Evolutionary conservation across 1,140 invertebrate genomes (phyloP).

Genomic region (Neodiprion fabricii): DNA sequence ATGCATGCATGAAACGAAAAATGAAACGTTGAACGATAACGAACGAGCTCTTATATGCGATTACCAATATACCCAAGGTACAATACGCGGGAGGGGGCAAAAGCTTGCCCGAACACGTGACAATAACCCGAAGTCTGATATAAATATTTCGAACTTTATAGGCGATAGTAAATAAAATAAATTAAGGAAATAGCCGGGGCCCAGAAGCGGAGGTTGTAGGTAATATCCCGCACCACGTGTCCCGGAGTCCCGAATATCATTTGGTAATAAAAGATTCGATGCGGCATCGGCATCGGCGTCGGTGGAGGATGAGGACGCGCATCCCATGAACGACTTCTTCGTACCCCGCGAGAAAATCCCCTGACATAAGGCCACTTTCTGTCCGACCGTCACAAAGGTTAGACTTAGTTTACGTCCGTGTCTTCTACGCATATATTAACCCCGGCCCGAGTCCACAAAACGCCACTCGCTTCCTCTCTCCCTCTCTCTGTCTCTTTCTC

Average conservation of each 20-base stretch:
- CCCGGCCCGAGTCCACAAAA: background rate
- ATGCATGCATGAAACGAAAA: too few relatives aligned
- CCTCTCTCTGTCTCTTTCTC: too few relatives aligned
- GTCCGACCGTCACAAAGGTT: background rate
- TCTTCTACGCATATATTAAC: slow-evolving; percentile 10
- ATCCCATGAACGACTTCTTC: background rate
- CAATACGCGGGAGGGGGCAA: too few relatives aligned
- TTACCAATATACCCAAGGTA: too few relatives aligned
- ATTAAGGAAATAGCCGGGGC: background rate
- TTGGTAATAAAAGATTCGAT: slow-evolving; percentile 8
- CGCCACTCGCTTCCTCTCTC: slow-evolving; percentile 12
- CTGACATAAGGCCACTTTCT: slow-evolving; percentile 15
- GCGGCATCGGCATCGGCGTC: background rate
- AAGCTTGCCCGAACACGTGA: too few relatives aligned
- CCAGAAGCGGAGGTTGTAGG: too few relatives aligned
- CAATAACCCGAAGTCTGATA: background rate
- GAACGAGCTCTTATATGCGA: too few relatives aligned
- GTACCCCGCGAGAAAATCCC: slow-evolving; percentile 3
- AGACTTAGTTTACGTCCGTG: slow-evolving; percentile 3
- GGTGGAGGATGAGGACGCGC: too few relatives aligned
- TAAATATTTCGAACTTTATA: slow-evolving; percentile 14
- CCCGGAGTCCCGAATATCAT: background rate
- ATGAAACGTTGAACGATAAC: too few relatives aligned
- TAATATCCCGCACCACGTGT: too few relatives aligned
- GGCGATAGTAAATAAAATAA: slow-evolving; percentile 10